Base-by-base conservation (phyloP, 2,113 vertebrate genomes). In the Seriola aureovittata region DNA sequence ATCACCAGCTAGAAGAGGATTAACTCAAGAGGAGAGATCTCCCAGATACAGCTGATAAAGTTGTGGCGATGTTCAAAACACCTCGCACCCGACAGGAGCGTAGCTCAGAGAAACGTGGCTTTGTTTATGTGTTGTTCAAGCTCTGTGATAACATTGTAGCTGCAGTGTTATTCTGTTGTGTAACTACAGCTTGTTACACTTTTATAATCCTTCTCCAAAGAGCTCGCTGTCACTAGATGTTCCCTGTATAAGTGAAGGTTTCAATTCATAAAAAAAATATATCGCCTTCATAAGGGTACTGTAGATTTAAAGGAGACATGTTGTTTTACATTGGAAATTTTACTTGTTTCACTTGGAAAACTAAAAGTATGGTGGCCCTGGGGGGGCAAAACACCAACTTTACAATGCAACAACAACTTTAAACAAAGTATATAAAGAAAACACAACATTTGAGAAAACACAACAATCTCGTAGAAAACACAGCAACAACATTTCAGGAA, bases 21-120 rank as follows among this genome's bases (percentile, higher is more conserved):
- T 93, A 94, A 87, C 87, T 91, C n/a, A 1, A 0, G 0, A 89
- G 88, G 82, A 86, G 79, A 77, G 85, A 90, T 91, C 90, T 82
- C 11, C 0, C 21, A 93, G 91, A 95, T 93, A 80, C 68, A 48
- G 75, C 79, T 44, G 92, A 94, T 94, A 91, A 86, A 83, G 44
- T 42, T 42, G n/a, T 0, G 57, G 78, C 72, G 19, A 60, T 8
- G 48, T 44, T 80, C 23, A 80, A 70, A 87, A 74, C 73, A 77
- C 62, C 78, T 91, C 75, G 13, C 70, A 81, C 74, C 76, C 78
- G n/a, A 76, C n/a, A 13, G 63, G 8, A 8, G 62, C 4, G 59
- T 9, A 36, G 57, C 67, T 78, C 69, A 65, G 68, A 82, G 55
- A 71, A 40, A 71, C 9, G 63, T 2, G n/a, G 44, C 68, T 79